A percentile compares a stretch with the other conserved stretches of the same genome.
Conservation (phyloP, 2,797 vertebrate genomes). For the Epinephelus awoara region DNA sequence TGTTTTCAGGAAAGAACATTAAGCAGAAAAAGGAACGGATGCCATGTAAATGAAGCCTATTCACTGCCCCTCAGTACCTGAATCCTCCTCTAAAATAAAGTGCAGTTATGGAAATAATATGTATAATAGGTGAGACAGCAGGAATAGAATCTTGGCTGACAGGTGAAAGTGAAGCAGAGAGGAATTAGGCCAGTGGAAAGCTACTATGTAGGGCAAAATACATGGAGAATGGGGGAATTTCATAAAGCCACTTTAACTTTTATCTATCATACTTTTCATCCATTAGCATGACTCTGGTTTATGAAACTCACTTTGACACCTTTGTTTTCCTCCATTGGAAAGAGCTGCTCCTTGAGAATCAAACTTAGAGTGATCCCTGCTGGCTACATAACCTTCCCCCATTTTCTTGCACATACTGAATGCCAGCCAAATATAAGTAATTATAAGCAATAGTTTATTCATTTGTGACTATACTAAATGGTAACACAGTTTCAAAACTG, state of each 20-base stretch:
- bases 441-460: no score
- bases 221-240: conserved; percentile 19
- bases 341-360: background rate
- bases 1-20: conserved; percentile 9
- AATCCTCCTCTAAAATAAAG: conserved; percentile 38
- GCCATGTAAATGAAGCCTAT: conserved; percentile 38
- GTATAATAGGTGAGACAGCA: conserved; percentile 48
- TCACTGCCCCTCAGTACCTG: conserved; percentile 2
- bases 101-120: conserved; percentile 52
- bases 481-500: background rate
- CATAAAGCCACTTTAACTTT: conserved; percentile 22
- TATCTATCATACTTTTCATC: background rate
- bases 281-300: background rate
- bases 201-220: conserved; percentile 20
- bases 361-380: background rate
- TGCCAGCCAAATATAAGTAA: background rate
- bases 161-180: conserved; percentile 35
- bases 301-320: background rate
- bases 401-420: background rate
- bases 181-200: conserved; percentile 44
- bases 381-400: background rate
- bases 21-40: conserved; percentile 4
- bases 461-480: background rate
- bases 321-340: conserved; percentile 3
- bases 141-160: conserved; percentile 38